phyloP scores from a whole-genome alignment of 2,797 vertebrate species.

The Allobates femoralis region DNA sequence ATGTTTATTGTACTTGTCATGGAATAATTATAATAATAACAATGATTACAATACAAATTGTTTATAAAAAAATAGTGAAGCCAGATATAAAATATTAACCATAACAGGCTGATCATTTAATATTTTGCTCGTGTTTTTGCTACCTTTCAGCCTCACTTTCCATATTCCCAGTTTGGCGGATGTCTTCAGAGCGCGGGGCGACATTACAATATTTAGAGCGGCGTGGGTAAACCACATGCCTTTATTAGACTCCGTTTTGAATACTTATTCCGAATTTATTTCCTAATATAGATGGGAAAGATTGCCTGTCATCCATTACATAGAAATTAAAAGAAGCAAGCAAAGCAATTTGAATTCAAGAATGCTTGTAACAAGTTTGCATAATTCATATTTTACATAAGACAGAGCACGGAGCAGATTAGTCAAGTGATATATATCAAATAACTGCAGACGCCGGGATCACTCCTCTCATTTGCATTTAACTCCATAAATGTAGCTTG shows the following conservation, averaged over 20 bases:
- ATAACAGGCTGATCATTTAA: not conserved
- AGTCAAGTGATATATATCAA: conserved; percentile 63
- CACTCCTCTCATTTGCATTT: conserved; percentile 58
- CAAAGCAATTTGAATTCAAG: conserved; percentile 57
- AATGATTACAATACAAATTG: no score
- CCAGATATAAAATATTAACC: no score
- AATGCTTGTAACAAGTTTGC: conserved; percentile 60
- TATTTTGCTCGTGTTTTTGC: not conserved
- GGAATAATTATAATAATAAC: no score
- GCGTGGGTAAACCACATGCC: conserved; percentile 6
- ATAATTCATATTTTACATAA: conserved; percentile 63
- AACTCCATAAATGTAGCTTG: conserved; percentile 55
- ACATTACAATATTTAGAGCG: not conserved
- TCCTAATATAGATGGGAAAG: conserved; percentile 48
- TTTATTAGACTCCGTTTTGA: conserved; percentile 56
- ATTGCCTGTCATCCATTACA: conserved; percentile 49
- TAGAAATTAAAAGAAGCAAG: conserved; percentile 52
- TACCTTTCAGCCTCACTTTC: not conserved
- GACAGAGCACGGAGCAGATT: conserved; percentile 58
- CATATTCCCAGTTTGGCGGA: not conserved
- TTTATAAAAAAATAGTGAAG: no score
- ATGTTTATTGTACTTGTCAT: no score
- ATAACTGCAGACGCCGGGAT: conserved; percentile 52
- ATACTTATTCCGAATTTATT: conserved; percentile 48
- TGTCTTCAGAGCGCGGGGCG: not conserved